Evolutionary conservation across 2,888 invertebrate genomes (phyloP).

Genomic region (Octonoba sinensis): DNA sequence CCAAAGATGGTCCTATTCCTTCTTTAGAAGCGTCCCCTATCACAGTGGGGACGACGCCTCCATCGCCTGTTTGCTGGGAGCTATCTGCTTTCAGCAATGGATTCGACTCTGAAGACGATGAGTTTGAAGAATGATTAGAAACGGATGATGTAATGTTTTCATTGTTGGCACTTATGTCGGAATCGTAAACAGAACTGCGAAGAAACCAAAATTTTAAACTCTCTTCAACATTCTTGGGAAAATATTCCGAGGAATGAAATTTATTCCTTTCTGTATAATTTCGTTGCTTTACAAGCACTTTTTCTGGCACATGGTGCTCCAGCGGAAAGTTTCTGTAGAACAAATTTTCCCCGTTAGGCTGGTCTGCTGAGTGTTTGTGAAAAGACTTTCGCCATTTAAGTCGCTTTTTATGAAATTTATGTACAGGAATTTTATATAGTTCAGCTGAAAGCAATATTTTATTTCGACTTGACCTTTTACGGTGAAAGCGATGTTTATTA

Average conservation of each 20-base stretch:
- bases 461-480: too few relatives aligned
- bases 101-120: neutral
- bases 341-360: too few relatives aligned
- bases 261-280: neutral
- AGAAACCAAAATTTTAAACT: conserved; percentile 20
- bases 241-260: conserved; percentile 10
- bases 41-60: neutral
- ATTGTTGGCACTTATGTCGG: conserved; percentile 36
- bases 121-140: neutral
- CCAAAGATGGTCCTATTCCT: conserved; percentile 5
- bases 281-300: neutral
- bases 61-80: neutral
- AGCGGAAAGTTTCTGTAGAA: too few relatives aligned
- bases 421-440: conserved; percentile 16
- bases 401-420: conserved; percentile 14
- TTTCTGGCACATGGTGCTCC: too few relatives aligned
- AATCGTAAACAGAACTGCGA: conserved; percentile 5
- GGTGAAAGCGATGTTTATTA: too few relatives aligned
- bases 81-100: neutral
- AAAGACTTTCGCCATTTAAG: conserved; percentile 3
- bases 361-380: conserved; percentile 7
- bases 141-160: conserved; percentile 9
- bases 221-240: neutral
- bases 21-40: too few relatives aligned
- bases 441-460: too few relatives aligned